These are phyloP conservation scores for Cataglyphis livida DNA, from an alignment of 2,888 invertebrate species.

Conservation along the genomic window DNA sequence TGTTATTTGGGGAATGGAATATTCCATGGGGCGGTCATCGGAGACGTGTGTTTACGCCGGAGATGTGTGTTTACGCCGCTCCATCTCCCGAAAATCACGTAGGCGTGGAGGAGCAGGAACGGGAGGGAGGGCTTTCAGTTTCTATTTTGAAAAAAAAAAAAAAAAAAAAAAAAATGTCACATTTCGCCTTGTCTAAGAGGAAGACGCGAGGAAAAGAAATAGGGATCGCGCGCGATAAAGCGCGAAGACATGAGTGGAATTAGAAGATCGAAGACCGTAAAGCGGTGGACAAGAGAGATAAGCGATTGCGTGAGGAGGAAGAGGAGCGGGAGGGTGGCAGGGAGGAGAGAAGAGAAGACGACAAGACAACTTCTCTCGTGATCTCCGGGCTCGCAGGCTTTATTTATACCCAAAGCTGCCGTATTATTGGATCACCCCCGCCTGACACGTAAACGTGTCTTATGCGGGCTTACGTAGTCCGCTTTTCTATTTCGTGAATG, in stretches of 20 bases:
- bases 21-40: slow-evolving; percentile 40
- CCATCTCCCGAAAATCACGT: slow-evolving; percentile 43
- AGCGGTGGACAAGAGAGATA: slow-evolving; percentile 54
- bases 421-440: slow-evolving; percentile 85
- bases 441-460: slow-evolving; percentile 77
- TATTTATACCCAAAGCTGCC: slow-evolving; percentile 84
- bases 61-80: slow-evolving; percentile 48
- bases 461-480: slow-evolving; percentile 70
- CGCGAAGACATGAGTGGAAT: slow-evolving; percentile 28
- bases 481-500: slow-evolving; percentile 75
- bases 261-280: slow-evolving; percentile 49
- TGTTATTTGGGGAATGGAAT: slow-evolving; percentile 59
- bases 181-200: slow-evolving; percentile 20
- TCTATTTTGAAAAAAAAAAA: slow-evolving; percentile 66
- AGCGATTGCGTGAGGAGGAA: slow-evolving; percentile 23
- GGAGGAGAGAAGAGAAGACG: slow-evolving; percentile 52
- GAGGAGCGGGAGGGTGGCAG: slow-evolving; percentile 21
- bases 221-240: slow-evolving; percentile 23
- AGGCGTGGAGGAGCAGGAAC: slow-evolving; percentile 30
- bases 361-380: slow-evolving; percentile 65
- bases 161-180: slow-evolving; percentile 41
- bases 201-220: slow-evolving; percentile 31
- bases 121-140: slow-evolving; percentile 37
- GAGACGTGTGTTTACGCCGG: slow-evolving; percentile 46
- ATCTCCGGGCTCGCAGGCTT: slow-evolving; percentile 81